These are phyloP conservation scores for Ctenodactylus gundi DNA, from an alignment of 2,113 vertebrate genomes.

Conservation along the genomic window DNA sequence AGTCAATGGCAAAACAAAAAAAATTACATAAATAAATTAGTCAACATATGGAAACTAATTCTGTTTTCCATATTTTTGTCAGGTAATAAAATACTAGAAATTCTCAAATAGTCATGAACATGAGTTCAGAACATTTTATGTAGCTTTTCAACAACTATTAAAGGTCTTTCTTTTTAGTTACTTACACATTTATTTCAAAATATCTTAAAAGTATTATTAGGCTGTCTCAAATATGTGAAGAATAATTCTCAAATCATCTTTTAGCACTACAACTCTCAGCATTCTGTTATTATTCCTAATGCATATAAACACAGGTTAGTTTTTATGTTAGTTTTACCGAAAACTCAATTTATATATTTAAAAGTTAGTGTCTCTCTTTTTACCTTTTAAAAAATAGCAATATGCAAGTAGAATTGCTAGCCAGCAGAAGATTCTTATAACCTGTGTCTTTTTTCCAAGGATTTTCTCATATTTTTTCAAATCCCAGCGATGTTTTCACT, in stretches of 20 bases:
- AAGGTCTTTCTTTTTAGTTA: conserved; percentile 28
- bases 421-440: conserved; percentile 23
- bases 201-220: conserved; percentile 23
- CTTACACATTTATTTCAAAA: not conserved
- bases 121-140: not conserved
- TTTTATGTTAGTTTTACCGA: not conserved
- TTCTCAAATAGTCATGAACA: not conserved
- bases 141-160: conserved; percentile 5
- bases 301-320: conserved; percentile 9
- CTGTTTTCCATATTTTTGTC: not conserved
- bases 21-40: not conserved
- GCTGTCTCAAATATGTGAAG: not conserved
- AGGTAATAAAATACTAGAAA: not conserved
- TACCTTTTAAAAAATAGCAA: not conserved
- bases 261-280: not conserved
- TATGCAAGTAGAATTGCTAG: not conserved
- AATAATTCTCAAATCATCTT: conserved; percentile 20
- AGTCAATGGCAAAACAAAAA: not conserved
- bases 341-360: not conserved
- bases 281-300: not conserved
- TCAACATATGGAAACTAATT: not conserved
- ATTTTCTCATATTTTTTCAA: conserved; percentile 1
- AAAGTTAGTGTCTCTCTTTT: not conserved
- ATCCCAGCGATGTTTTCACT: not conserved
- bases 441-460: not conserved